A percentile compares a stretch with the other conserved stretches of the same genome.
Evolutionary conservation across 1,140 invertebrate species (phyloP).

Genomic region (Drosophila fuyamai): DNA sequence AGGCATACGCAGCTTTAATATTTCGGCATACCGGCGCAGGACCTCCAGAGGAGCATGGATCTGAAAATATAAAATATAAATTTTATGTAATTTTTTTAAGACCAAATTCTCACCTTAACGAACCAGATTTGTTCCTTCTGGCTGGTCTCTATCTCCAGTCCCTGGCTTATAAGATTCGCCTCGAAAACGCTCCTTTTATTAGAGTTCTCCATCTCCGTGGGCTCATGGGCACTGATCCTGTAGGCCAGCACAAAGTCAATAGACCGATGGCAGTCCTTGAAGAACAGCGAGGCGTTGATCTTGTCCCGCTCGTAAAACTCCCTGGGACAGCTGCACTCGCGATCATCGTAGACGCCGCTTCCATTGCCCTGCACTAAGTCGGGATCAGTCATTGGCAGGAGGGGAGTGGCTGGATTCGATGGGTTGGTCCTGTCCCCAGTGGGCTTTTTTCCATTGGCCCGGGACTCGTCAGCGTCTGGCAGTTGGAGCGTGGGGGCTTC

Average conservation of each 20-base stretch:
- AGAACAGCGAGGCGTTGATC: constrained; percentile 87
- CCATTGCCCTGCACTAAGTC: constrained; percentile 12
- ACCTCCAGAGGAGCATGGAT: constrained; percentile 95
- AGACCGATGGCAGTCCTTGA: constrained; percentile 88
- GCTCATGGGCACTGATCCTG: constrained; percentile 86
- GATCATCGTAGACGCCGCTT: constrained; percentile 59
- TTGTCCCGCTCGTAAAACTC: constrained; percentile 66
- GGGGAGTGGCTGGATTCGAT: constrained; percentile 49
- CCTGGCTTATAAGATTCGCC: constrained; percentile 88
- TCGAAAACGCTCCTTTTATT: constrained; percentile 87
- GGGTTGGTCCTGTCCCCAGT: constrained; percentile 21
- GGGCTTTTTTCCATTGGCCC: constrained; percentile 57
- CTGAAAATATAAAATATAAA: constrained; percentile 82
- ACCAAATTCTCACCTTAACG: constrained; percentile 86
- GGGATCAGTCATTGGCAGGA: constrained; percentile 74
- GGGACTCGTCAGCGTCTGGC: constrained; percentile 40
- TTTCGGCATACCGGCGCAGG: constrained; percentile 95
- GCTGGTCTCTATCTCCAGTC: constrained; percentile 88
- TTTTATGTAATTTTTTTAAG: not conserved
- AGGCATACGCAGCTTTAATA: constrained; percentile 97
- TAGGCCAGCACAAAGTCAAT: constrained; percentile 93
- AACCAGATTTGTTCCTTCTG: constrained; percentile 88
- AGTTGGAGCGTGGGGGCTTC: constrained; percentile 60
- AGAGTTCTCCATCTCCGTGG: constrained; percentile 78
- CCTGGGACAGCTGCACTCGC: constrained; percentile 67